Base-by-base conservation (phyloP, 2,888 invertebrate species). In the Cantharis flavilabris region DNA sequence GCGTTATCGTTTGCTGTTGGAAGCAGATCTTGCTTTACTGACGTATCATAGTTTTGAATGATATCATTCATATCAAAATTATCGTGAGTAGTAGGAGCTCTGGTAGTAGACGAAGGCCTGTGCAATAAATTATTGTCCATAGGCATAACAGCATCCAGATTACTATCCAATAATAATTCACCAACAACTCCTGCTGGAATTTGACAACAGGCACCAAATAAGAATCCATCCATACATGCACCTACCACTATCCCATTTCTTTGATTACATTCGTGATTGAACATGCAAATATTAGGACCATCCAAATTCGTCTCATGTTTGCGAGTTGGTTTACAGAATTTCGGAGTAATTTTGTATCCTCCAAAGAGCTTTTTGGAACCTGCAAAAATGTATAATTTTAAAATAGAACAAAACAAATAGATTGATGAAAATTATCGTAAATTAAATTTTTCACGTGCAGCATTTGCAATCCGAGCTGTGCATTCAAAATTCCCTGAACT, bases 171-270 rank as follows among this genome's bases (percentile, higher is more conserved):
- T 49, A 49, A 49, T 2, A 84, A 76, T 78, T 87, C 89, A 83
- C 86, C 84, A 16, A 87, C 87, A 65, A 88, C 87, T 67, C 89
- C 88, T 20, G 88, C 90, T 81, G 92, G 92, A 26, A 96, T 90
- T 84, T 95, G 94, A 85, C 97, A 97, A 87, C 97, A 97, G 0
- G 97, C 96, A 1, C 97, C 97, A 84, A 97, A 97, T n/a, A 96
- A 90, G 86, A 96, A 96, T 0, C 97, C 96, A 84, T 97, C 97
- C 94, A 97, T 96, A 85, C 97, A 97, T 0, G 97, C 94, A 0
- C 97, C 96, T 0, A 97, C 95, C 81, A 96, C 94, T 85, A 94
- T 93, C 0, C 97, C 97, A 0, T 92, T 92, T 79, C 95, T 90
- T 82, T 94, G 93, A 0, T 91, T 90, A 86, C 97, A 97, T 86